Evolutionary conservation across 1,140 invertebrate genomes (phyloP).

Genomic region (Heterodera carotae): DNA sequence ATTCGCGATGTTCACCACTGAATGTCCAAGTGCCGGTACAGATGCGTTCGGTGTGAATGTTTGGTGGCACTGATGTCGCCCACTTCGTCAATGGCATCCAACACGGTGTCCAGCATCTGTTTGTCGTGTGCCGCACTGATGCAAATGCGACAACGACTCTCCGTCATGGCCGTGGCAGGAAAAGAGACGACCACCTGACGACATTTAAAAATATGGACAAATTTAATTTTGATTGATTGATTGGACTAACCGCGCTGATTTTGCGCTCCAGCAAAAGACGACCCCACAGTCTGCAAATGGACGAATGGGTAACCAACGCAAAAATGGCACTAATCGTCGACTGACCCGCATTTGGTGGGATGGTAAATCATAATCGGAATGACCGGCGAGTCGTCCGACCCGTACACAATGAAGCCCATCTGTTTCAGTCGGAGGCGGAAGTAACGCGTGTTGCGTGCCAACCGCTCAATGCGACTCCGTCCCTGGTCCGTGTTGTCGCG

Average conservation of each 20-base stretch:
- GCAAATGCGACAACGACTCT: constrained; percentile 78
- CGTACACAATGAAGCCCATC: constrained; percentile 90
- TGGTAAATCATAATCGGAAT: constrained; percentile 91
- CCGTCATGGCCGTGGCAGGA: constrained; percentile 92
- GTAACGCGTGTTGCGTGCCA: constrained; percentile 83
- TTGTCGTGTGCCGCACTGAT: constrained; percentile 92
- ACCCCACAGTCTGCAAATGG: constrained; percentile 73
- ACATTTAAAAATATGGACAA: too few species aligned
- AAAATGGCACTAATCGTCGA: too few species aligned
- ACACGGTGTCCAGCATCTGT: constrained; percentile 84
- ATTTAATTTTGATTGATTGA: not conserved
- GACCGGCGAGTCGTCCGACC: constrained; percentile 93
- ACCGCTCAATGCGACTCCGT: constrained; percentile 74
- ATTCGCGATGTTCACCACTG: constrained; percentile 61
- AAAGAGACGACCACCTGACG: constrained; percentile 86
- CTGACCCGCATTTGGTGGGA: constrained; percentile 77
- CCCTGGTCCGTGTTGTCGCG: constrained; percentile 77
- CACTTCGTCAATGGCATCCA: constrained; percentile 52
- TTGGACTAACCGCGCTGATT: constrained; percentile 73
- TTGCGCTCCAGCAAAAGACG: constrained; percentile 78
- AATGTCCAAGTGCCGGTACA: constrained; percentile 57
- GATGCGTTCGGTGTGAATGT: constrained; percentile 55
- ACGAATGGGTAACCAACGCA: constrained; percentile 67
- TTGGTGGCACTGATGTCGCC: constrained; percentile 59
- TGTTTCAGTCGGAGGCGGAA: constrained; percentile 82